These are phyloP conservation scores for Piscicola geometra DNA, from an alignment of 2,888 invertebrate species.

Conservation along the genomic window DNA sequence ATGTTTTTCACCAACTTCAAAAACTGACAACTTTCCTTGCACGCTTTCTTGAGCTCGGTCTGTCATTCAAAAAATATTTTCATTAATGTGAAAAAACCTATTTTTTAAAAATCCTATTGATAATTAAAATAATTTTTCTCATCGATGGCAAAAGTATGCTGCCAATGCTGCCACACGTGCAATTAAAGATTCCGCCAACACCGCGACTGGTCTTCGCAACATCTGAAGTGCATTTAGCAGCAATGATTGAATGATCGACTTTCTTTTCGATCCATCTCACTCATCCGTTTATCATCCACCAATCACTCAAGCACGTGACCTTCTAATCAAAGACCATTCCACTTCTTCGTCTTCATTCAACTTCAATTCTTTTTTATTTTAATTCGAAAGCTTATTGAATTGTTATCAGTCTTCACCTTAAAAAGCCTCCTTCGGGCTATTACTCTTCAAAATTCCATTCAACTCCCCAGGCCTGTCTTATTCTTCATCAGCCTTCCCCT, in stretches of 20 bases:
- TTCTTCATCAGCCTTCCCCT: not conserved
- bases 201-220: no score
- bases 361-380: not conserved
- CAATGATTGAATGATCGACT: no score
- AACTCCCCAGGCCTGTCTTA: not conserved
- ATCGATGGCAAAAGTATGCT: no score
- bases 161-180: no score
- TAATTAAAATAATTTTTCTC: no score
- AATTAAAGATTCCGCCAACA: no score
- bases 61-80: no score
- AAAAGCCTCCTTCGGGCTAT: no score
- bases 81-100: no score
- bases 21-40: constrained; percentile 52
- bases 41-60: constrained; percentile 43
- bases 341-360: not conserved
- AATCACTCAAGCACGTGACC: not conserved
- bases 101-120: no score
- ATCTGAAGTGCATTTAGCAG: no score
- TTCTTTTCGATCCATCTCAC: not conserved
- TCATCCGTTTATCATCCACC: not conserved
- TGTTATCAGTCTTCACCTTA: not conserved
- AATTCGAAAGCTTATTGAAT: not conserved
- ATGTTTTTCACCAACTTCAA: constrained; percentile 48
- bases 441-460: no score
- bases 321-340: not conserved